Percentiles rank a stretch among this genome's conserved stretches.
phyloP scores from a whole-genome alignment of 2,888 invertebrate species.

The Agrypnus murinus region DNA sequence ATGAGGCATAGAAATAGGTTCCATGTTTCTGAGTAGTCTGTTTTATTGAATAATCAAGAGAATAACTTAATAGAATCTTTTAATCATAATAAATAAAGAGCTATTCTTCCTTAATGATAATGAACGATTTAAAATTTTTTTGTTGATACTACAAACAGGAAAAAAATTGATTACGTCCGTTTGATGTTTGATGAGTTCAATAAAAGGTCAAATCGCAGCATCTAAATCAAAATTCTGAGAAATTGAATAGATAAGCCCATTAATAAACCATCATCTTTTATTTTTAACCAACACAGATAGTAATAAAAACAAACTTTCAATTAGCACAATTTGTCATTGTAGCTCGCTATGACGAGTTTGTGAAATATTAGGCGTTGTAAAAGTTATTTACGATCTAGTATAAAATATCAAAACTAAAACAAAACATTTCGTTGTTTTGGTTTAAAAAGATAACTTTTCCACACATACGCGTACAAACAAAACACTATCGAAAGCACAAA shows the following conservation, averaged over 20 bases:
- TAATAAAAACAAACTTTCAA: conserved; percentile 49
- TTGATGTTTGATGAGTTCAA: conserved; percentile 37
- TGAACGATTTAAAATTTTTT: conserved; percentile 14
- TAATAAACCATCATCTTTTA: conserved; percentile 55
- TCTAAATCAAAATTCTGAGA: conserved; percentile 54
- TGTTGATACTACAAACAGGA: conserved; percentile 31
- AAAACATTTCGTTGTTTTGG: conserved; percentile 34
- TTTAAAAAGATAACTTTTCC: conserved; percentile 40
- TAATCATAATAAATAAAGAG: no score
- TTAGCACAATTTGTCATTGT: conserved; percentile 58
- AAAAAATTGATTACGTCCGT: conserved; percentile 47
- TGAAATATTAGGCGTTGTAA: conserved; percentile 55
- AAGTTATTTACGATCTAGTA: conserved; percentile 49
- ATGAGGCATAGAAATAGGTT: background rate
- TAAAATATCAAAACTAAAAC: conserved; percentile 40
- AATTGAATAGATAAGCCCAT: conserved; percentile 55
- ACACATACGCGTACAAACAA: background rate
- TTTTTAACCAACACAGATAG: conserved; percentile 51
- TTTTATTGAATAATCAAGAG: no score
- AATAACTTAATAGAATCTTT: no score
- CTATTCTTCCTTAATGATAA: no score
- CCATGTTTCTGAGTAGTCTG: no score
- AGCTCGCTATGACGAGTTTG: conserved; percentile 49
- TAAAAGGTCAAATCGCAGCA: conserved; percentile 47
- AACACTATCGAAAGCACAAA: conserved; percentile 14